These are phyloP conservation scores for Drosophila glabriapex DNA, from an alignment of 2,888 invertebrate genomes.

Conservation along the genomic window DNA sequence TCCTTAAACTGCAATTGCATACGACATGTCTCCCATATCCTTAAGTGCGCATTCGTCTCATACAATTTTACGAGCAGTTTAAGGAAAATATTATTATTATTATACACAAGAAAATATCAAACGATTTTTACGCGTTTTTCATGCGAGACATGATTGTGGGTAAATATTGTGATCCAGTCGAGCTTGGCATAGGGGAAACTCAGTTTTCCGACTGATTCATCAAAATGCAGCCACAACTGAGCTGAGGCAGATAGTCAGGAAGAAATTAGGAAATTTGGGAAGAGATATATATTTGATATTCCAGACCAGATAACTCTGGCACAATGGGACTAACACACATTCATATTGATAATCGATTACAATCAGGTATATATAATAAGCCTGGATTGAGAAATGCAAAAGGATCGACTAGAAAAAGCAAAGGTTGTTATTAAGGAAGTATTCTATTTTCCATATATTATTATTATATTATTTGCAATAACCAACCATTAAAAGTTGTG, in stretches of 20 bases:
- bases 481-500: no score
- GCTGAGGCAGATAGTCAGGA: not conserved
- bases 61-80: slow-evolving; percentile 45
- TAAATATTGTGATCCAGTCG: slow-evolving; percentile 37
- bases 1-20: slow-evolving; percentile 21
- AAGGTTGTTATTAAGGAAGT: fast-evolving
- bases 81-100: slow-evolving; percentile 6
- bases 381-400: not conserved
- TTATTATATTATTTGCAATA: no score
- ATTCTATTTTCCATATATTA: no score
- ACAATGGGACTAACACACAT: not conserved
- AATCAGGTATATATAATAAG: not conserved
- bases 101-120: slow-evolving; percentile 13
- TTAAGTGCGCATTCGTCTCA: slow-evolving; percentile 15
- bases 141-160: slow-evolving; percentile 42
- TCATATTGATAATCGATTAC: not conserved
- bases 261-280: not conserved
- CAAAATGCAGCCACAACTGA: not conserved
- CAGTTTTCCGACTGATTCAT: not conserved
- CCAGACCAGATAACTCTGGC: not conserved
- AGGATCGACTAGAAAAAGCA: not conserved
- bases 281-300: not conserved
- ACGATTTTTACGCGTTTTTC: slow-evolving; percentile 29
- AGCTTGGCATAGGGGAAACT: slow-evolving; percentile 9
- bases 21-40: not conserved